Percentiles rank a stretch among this genome's conserved stretches.
Evolutionary conservation across 2,888 invertebrate genomes (phyloP).

Genomic region (Drosophila subsilvestris): DNA sequence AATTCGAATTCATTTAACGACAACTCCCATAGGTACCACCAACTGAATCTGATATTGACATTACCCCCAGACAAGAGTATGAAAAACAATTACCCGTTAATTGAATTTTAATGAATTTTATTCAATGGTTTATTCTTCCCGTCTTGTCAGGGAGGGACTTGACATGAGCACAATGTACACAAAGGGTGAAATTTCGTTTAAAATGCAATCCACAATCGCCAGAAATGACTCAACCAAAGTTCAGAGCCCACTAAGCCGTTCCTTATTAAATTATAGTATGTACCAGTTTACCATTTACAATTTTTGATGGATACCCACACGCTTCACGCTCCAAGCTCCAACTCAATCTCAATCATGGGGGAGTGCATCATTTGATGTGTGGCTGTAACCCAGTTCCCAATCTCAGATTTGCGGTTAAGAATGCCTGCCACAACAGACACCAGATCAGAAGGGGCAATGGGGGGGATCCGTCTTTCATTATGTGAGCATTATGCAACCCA

Average conservation of each 20-base stretch:
- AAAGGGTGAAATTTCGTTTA: conserved; percentile 15
- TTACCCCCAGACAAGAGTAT: neutral
- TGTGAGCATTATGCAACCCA: conserved; percentile 54
- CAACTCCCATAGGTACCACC: too few species aligned
- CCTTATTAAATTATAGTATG: conserved; percentile 6
- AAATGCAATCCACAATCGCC: conserved; percentile 32
- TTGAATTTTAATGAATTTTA: conserved; percentile 27
- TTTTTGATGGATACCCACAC: conserved; percentile 65
- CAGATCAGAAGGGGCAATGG: conserved; percentile 15
- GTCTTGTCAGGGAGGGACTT: conserved; percentile 13
- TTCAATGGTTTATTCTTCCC: neutral
- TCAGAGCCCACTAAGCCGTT: conserved; percentile 29
- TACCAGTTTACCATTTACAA: conserved; percentile 49
- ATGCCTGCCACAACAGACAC: conserved; percentile 54
- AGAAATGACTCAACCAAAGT: conserved; percentile 11
- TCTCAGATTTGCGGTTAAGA: conserved; percentile 69
- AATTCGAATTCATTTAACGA: too few species aligned
- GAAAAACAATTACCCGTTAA: conserved; percentile 18
- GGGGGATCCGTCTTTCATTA: conserved; percentile 52
- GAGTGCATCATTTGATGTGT: conserved; percentile 59
- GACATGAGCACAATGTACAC: neutral
- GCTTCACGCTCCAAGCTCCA: conserved; percentile 42
- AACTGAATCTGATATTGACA: too few species aligned
- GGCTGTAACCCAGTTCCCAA: conserved; percentile 48
- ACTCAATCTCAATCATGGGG: conserved; percentile 7